Base-by-base conservation (phyloP, 1,140 invertebrate species). In the Drosophila tropicalis region DNA sequence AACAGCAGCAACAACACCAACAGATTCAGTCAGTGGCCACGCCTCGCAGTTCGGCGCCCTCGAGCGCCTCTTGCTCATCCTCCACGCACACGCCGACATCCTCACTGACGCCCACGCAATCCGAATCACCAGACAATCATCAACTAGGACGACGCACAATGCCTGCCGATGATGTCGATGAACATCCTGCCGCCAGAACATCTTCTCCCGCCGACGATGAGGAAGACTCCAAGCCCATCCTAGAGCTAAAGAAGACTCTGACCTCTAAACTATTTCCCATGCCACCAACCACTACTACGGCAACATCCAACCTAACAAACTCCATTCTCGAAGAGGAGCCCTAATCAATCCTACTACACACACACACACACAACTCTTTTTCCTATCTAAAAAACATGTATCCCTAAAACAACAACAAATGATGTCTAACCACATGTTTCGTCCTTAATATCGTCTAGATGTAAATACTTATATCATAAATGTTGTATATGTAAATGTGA, bases 401-500 rank as follows among this genome's bases (percentile, higher is more conserved):
- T 62, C 67, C 70, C 60, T 71, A 78, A 74, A 75, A 36, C 29
- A 29, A 29, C 29, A 29, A 29, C 29, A 29, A 29, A 36, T 6
- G 2, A 12, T 36, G 34, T 39, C 36, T 39, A 39, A 39, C 36
- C 10, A 39, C 36, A 39, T 39, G 36, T 39, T 39, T 56, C 19
- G 44, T 71, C 64, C 62, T 62, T 65, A 51, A 62, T 63, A 74
- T 71, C 67, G 70, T 71, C 69, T 69, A 77, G 73, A 41, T 82
- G 77, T 79, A 82, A 82, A 77, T 82, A 76, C 15, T 55, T 63
- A 60, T 61, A 76, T 56, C 71, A 10, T 78, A 66, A 64, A 82
- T 65, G 65, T 69, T 79, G 67, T 77, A 85, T 63, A 61, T 87
- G 82, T 87, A 87, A 79, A 87, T 86, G 66, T 72, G 82, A 83